phyloP scores from a whole-genome alignment of 2,888 invertebrate species.

The Thalpophila matura region DNA sequence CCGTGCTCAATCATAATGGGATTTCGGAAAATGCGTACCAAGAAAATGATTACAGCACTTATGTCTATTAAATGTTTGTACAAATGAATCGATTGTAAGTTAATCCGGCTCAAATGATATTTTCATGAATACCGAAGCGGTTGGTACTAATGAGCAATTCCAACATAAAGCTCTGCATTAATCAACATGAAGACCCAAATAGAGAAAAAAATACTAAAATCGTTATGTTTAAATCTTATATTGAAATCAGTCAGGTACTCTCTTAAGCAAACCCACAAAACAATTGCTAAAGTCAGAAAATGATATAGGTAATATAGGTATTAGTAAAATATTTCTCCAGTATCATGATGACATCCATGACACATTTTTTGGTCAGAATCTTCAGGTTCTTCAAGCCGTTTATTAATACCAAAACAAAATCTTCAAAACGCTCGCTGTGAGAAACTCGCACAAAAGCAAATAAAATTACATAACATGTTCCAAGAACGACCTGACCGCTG shows the following conservation, averaged over 20 bases:
- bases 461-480: conserved; percentile 18
- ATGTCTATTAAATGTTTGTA: conserved; percentile 8
- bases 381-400: too few relatives aligned
- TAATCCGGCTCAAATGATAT: conserved; percentile 2
- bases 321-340: too few relatives aligned
- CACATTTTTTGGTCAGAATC: too few relatives aligned
- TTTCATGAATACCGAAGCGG: conserved; percentile 1
- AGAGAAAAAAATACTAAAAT: too few relatives aligned
- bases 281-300: too few relatives aligned
- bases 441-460: conserved; percentile 8
- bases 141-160: background rate
- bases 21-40: conserved; percentile 16
- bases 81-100: conserved; percentile 15
- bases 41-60: conserved; percentile 24
- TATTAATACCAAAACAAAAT: background rate
- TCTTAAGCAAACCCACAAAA: too few relatives aligned
- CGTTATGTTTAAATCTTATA: too few relatives aligned
- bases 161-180: conserved; percentile 5
- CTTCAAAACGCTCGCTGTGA: background rate
- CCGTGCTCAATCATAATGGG: conserved; percentile 19
- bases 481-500: conserved; percentile 32
- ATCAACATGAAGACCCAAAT: background rate
- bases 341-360: too few relatives aligned
- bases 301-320: too few relatives aligned
- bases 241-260: too few relatives aligned